Base-by-base conservation (phyloP, 2,797 vertebrate species). In the Sebastes nivosus region DNA sequence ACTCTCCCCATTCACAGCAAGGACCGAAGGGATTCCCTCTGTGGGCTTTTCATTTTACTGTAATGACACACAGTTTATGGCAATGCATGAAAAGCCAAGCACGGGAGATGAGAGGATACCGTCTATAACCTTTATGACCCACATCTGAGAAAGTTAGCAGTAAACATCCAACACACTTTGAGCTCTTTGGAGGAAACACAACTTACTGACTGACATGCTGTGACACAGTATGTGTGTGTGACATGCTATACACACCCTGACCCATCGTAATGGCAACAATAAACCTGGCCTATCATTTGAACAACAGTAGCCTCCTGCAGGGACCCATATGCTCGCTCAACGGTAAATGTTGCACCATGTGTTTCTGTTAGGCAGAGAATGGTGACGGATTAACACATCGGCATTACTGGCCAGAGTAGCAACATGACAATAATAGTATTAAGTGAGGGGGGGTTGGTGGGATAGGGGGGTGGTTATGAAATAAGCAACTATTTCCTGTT, bases 281-380 rank as follows among this genome's bases (percentile, higher is more conserved):
- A 78, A 82, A 70, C 42, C 30, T 32, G 67, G 14, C 30, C 70
- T 58, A 42, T 70, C 58, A 69, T 85, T 77, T 84, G 52, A 75
- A 73, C 64, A 64, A 78, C 25, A 76, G 70, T 4, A 32, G 34
- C 46, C 59, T 20, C 78, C 77, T 59, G 65, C 78, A 75, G 1
- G 75, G 54, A 67, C 46, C 55, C 84, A 72, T 66, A 69, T 42
- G 77, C 57, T 63, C 24, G 13, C 52, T 50, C 52, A 18, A 63
- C 75, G 55, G 74, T 82, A 78, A 36, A 36, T 20, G 24, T 38
- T 14, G 59, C 67, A 22, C 42, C 52, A 30, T 77, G 52, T 14
- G 66, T 81, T 66, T 71, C 64, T 63, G 58, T 32, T 16, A 3
- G 72, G 29, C 4, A 16, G 32, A 58, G 50, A 59, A 13, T 5